These are phyloP conservation scores for Paedocypris sp. DNA, from an alignment of 2,113 vertebrate genomes.

Conservation along the genomic window DNA sequence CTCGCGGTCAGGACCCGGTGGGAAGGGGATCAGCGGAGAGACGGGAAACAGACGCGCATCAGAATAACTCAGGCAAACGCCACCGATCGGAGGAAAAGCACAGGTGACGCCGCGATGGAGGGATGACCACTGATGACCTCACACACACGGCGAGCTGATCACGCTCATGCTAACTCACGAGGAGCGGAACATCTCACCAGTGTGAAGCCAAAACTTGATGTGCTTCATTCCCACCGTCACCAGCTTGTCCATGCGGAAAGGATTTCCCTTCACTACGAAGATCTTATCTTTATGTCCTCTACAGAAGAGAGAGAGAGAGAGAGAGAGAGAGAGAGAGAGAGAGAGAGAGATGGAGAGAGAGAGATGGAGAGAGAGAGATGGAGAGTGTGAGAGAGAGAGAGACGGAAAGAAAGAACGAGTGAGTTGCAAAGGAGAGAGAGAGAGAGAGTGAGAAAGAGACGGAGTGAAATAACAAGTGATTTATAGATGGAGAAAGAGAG, in stretches of 20 bases:
- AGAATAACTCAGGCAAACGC: background rate
- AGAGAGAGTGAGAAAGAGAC: too few species aligned
- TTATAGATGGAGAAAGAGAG: too few species aligned
- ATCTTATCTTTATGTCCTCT: conserved; percentile 96
- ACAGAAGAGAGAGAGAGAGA: conserved; percentile 26
- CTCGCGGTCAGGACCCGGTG: background rate
- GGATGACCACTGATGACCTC: too few species aligned
- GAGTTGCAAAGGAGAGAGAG: too few species aligned
- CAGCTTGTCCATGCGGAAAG: conserved; percentile 83
- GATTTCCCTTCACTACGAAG: conserved; percentile 90
- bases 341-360: too few species aligned
- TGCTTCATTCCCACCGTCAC: conserved; percentile 92
- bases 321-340: too few species aligned
- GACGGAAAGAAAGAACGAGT: too few species aligned
- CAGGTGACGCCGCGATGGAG: background rate
- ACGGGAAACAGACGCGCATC: background rate
- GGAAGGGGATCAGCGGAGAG: too few species aligned
- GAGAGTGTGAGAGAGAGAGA: too few species aligned
- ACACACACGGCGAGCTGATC: background rate
- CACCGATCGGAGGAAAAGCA: background rate
- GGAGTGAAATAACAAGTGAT: too few species aligned
- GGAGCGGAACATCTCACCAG: conserved; percentile 61
- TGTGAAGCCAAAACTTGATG: conserved; percentile 97
- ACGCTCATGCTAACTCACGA: too few species aligned
- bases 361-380: too few species aligned